These are phyloP conservation scores for Apoda limacodes DNA, from an alignment of 2,888 invertebrate species.

Conservation along the genomic window DNA sequence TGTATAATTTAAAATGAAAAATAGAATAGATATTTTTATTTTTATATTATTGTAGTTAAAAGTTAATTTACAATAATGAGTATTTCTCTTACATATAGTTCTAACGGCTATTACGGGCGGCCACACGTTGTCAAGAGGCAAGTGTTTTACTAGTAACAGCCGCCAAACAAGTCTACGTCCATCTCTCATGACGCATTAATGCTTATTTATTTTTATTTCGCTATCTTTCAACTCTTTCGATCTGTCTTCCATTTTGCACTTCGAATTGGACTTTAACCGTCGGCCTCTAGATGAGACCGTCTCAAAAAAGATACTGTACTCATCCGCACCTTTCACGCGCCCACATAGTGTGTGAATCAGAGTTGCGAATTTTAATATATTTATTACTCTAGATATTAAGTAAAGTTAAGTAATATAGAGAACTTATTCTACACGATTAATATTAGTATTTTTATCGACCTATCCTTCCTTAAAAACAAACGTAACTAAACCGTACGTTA, in stretches of 20 bases:
- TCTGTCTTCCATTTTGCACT: constrained; percentile 39
- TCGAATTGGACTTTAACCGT: constrained; percentile 30
- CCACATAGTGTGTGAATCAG: constrained; percentile 33
- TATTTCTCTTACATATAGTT: constrained; percentile 62
- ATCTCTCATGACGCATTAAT: constrained; percentile 67
- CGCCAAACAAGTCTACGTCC: constrained; percentile 59
- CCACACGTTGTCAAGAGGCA: constrained; percentile 70
- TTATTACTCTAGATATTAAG: constrained; percentile 25
- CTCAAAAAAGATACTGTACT: no score
- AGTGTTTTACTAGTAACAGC: constrained; percentile 68
- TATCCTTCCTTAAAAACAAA: constrained; percentile 81
- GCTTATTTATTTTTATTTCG: constrained; percentile 62
- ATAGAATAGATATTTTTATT: no score
- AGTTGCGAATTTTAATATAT: constrained; percentile 24
- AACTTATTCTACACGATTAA: constrained; percentile 64
- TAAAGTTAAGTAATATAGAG: constrained; percentile 42
- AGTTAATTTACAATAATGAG: constrained; percentile 38
- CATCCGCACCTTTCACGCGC: constrained; percentile 35
- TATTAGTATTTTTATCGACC: constrained; percentile 86
- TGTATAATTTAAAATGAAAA: no score
- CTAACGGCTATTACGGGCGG: constrained; percentile 69
- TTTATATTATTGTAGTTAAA: constrained; percentile 17
- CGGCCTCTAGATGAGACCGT: constrained; percentile 40
- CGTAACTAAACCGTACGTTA: constrained; percentile 37
- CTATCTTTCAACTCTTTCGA: constrained; percentile 49